Evolutionary conservation across 2,113 vertebrate species (phyloP).

Genomic region (Orientallactaga bullata): DNA sequence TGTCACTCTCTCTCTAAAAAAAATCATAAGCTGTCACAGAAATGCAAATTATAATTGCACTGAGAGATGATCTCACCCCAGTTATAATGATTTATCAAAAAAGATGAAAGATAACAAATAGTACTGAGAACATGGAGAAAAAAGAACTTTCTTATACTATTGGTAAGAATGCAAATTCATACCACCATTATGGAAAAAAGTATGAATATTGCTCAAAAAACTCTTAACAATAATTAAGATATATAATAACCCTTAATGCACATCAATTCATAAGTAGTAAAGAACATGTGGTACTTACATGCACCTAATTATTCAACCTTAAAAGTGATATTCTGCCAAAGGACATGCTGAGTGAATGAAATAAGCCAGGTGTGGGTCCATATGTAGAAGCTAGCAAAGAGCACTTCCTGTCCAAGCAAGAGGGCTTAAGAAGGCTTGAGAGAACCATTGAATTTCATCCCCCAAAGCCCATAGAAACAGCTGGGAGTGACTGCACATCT

Average conservation of each 20-base stretch:
- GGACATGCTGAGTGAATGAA: background rate
- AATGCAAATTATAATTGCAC: background rate
- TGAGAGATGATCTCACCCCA: too few relatives aligned
- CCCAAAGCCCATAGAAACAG: too few relatives aligned
- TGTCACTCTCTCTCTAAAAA: too few relatives aligned
- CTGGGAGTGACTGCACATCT: too few relatives aligned
- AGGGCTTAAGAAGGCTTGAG: too few relatives aligned
- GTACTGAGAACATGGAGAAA: background rate
- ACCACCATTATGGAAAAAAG: background rate
- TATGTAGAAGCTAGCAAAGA: background rate
- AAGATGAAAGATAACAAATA: background rate
- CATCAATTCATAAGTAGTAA: background rate
- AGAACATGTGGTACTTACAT: background rate
- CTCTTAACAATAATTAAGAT: background rate
- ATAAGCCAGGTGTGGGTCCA: background rate
- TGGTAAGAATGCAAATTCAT: background rate
- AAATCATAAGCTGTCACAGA: too few relatives aligned
- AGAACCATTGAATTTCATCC: too few relatives aligned
- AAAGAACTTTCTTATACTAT: background rate
- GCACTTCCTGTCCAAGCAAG: too few relatives aligned
- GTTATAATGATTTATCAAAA: background rate
- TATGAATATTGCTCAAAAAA: background rate
- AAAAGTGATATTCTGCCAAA: background rate
- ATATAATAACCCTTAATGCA: too few relatives aligned
- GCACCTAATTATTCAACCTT: background rate